Evolutionary conservation across 2,797 vertebrate genomes (phyloP).

Genomic region (Chloroceryle inda): DNA sequence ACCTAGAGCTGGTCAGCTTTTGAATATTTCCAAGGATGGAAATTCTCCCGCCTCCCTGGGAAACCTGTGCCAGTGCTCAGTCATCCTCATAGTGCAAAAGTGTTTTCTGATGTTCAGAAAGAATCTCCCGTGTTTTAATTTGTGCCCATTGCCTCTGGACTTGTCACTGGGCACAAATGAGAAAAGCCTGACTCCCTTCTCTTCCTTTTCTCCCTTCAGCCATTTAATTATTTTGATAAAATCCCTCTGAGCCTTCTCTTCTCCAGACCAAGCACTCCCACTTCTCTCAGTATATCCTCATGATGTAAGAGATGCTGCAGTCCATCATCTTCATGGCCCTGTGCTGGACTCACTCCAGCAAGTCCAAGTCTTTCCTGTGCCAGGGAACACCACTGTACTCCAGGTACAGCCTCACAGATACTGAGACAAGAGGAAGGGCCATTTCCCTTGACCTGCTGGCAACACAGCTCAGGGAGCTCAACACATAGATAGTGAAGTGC

Average conservation of each 20-base stretch:
- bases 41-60: too few relatives aligned
- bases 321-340: neutral
- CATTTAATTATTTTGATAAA: neutral
- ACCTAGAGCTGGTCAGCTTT: too few relatives aligned
- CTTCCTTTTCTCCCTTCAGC: neutral
- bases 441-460: neutral
- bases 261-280: neutral
- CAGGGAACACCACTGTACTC: neutral
- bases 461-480: neutral
- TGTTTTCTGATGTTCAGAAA: too few relatives aligned
- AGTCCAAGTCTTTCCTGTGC: neutral
- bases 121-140: too few relatives aligned
- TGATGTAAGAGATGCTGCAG: neutral
- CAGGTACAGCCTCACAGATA: neutral
- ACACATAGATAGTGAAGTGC: neutral
- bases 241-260: neutral
- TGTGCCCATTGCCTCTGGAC: too few relatives aligned
- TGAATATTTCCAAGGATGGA: too few relatives aligned
- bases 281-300: neutral
- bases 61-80: too few relatives aligned
- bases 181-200: neutral
- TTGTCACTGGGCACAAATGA: too few relatives aligned
- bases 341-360: neutral
- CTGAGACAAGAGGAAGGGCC: neutral
- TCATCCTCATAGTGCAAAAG: too few relatives aligned